Evolutionary conservation across 2,113 vertebrate genomes (phyloP).

Genomic region (Prolemur simus): DNA sequence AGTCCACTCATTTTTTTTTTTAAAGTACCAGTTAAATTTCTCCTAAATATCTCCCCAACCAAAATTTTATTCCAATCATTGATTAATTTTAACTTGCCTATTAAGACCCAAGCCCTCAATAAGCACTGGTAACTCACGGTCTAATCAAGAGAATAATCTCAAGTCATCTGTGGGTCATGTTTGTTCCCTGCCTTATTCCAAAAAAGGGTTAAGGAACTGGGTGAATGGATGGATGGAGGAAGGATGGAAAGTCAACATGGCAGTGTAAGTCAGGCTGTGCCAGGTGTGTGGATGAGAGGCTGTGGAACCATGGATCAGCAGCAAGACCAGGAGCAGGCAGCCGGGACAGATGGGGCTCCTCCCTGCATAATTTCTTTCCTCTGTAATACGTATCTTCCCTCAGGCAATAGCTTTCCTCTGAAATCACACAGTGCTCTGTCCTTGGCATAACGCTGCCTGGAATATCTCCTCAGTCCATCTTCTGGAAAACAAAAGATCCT

Average conservation of each 20-base stretch:
- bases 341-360: not conserved
- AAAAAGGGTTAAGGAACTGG: not conserved
- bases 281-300: not conserved
- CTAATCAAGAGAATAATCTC: not conserved
- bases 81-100: not conserved
- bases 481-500: conserved; percentile 24
- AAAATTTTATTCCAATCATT: not conserved
- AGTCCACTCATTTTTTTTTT: not conserved
- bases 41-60: not conserved
- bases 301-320: not conserved
- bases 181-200: not conserved
- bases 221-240: not conserved
- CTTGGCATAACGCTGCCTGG: not conserved
- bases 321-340: not conserved
- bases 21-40: not conserved
- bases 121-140: not conserved
- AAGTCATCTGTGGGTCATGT: not conserved
- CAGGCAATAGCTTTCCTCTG: not conserved
- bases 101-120: not conserved
- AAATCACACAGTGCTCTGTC: not conserved
- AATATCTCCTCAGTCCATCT: not conserved
- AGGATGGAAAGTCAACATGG: not conserved
- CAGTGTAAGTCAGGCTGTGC: not conserved
- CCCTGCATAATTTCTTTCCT: not conserved
- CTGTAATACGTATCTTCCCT: not conserved